Evolutionary conservation across 1,140 invertebrate genomes (phyloP), one percentile per base, ranked within the genome.

Genomic region (Cepaea nemoralis): DNA sequence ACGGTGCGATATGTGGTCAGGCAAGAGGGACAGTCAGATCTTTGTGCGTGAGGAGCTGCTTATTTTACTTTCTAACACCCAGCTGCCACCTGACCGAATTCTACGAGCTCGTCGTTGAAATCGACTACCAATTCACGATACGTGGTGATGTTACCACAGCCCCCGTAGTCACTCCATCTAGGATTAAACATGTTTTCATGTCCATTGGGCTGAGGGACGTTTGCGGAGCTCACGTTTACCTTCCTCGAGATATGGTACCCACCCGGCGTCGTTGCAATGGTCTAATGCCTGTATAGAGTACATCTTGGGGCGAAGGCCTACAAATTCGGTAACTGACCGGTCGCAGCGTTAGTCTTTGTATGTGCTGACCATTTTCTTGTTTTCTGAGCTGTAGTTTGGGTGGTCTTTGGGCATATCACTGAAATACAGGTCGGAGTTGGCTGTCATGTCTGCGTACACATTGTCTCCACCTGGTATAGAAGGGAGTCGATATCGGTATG

Each of bases 271-370:
- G 33, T 63, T n/a, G n/a, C 59, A 1, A 63, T 27, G n/a, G 6
- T 6, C 6, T 6, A 10, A 31, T 63, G 59, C 27, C 5, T 31
- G 2, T 31, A 31, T 0, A 63, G 69, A 81, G 37, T 76, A 91
- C 84, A 92, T 89, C 87, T 93, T 93, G 27, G 89, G 82, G 78
- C 87, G 83, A 69, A 92, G 77, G 16, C 90, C 91, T 66, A 92
- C 79, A 88, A 90, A 93, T 85, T 91, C 87, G 16, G 66, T 82
- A 69, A 93, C 88, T 55, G 89, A 85, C 77, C 79, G 80, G 16
- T 90, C 90, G 82, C 85, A 88, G 55, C 85, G 86, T 85, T 93
- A 92, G 88, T 93, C 92, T 86, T 92, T 93, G 83, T 92, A 91
- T 85, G 91, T 89, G 19, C 92, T 91, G 5, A 91, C 31, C 12